These are phyloP conservation scores for Eciton burchellii DNA, from an alignment of 1,140 invertebrate genomes.

Conservation along the genomic window DNA sequence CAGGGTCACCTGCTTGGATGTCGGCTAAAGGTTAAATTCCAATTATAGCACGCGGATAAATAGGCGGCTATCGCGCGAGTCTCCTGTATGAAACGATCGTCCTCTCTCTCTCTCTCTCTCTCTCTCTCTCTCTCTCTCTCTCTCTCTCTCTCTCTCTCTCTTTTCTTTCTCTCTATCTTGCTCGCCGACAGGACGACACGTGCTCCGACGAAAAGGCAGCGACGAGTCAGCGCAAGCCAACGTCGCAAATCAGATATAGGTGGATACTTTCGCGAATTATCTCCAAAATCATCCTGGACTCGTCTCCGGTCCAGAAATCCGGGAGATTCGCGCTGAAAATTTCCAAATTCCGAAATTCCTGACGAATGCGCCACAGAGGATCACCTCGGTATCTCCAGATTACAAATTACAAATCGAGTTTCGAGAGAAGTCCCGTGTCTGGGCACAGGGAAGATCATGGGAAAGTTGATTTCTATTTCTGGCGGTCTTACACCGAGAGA, in stretches of 20 bases:
- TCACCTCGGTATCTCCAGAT: too few relatives aligned
- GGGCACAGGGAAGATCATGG: too few relatives aligned
- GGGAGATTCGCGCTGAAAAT: too few relatives aligned
- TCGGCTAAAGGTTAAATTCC: slow-evolving; percentile 78
- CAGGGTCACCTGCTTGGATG: slow-evolving; percentile 61
- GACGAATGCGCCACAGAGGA: too few relatives aligned
- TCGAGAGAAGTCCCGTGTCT: too few relatives aligned
- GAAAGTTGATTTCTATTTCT: too few relatives aligned
- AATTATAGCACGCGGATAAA: slow-evolving; percentile 76
- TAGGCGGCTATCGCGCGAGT: slow-evolving; percentile 49
- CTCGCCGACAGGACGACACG: slow-evolving; percentile 17
- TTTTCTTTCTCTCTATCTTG: background rate
- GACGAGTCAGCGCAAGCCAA: slow-evolving; percentile 33
- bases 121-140: too few relatives aligned
- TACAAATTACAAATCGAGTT: too few relatives aligned
- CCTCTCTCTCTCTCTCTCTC: too few relatives aligned
- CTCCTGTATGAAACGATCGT: slow-evolving; percentile 27
- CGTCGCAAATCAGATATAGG: slow-evolving; percentile 1
- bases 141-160: too few relatives aligned
- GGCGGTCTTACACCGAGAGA: too few relatives aligned
- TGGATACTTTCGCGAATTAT: slow-evolving; percentile 25
- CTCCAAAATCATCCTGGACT: background rate
- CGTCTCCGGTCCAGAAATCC: background rate
- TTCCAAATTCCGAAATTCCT: too few relatives aligned
- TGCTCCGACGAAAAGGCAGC: slow-evolving; percentile 27